phyloP scores from a whole-genome alignment of 2,113 vertebrate genomes.

The Crotalus helleri region DNA sequence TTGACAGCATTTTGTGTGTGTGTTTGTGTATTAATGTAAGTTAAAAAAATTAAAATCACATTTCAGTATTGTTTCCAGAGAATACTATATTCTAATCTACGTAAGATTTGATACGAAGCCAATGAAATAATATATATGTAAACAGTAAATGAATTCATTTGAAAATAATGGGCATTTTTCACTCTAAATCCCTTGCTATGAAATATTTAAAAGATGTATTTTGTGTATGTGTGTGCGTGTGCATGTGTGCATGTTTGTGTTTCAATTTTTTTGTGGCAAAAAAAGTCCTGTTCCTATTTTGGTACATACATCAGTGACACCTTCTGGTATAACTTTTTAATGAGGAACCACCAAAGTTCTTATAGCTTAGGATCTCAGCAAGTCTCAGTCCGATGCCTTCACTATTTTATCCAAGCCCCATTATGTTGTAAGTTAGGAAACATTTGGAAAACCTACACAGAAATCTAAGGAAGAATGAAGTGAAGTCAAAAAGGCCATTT shows the following conservation, averaged over 20 bases:
- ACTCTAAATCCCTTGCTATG: background rate
- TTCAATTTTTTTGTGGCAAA: no score
- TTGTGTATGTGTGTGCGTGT: background rate
- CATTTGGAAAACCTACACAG: background rate
- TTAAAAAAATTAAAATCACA: background rate
- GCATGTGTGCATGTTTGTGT: background rate
- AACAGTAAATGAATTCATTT: background rate
- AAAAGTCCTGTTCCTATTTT: background rate
- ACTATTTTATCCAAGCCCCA: background rate
- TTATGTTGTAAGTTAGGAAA: background rate
- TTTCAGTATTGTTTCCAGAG: background rate
- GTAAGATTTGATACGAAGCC: accelerated
- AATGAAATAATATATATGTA: background rate
- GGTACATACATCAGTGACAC: background rate
- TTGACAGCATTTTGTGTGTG: background rate
- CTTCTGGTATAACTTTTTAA: background rate
- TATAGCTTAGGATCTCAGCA: background rate
- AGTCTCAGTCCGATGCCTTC: background rate
- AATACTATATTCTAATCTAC: background rate
- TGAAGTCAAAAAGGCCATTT: background rate
- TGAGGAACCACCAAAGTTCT: background rate
- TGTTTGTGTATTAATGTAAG: background rate
- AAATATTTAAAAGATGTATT: background rate
- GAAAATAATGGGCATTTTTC: background rate
- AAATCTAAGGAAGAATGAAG: background rate